Base-by-base conservation (phyloP, 2,797 vertebrate genomes). In the Xenentodon cancila region DNA sequence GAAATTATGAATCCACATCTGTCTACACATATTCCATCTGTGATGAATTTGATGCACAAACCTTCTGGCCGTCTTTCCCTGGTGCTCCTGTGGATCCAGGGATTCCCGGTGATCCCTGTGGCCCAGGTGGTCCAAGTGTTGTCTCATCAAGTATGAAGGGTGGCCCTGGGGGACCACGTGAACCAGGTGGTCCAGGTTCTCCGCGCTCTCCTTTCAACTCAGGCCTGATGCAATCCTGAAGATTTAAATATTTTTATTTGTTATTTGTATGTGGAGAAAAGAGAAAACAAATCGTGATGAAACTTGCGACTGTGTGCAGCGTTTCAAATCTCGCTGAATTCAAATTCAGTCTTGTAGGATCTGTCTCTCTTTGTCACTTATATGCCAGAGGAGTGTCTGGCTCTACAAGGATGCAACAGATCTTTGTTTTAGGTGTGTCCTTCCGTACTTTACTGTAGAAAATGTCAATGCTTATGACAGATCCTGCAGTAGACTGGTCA, bases 61-160 rank as follows among this genome's bases (percentile, higher is more conserved):
- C 95, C 75, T 79, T 67, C 40, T 88, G 77, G 65, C 92, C 92
- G 16, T 89, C 86, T 68, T 54, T 89, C 17, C 90, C 93, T 6
- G 92, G 81, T 46, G 42, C 42, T 18, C 87, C 89, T 20, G 81
- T 46, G 30, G 52, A 50, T 47, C 85, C 88, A 61, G 81, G 76
- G 13, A 22, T 52, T 46, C 81, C 92, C 9, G 81, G 43, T 8
- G 86, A 79, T 47, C 92, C 92, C 34, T 51, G 73, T 59, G 89
- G 82, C 27, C 84, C 79, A 52, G 65, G 65, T 42, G 77, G 53
- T 25, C 87, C 92, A 34, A 83, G 81, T 17, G 78, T 70, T 65
- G 49, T 43, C 6, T 64, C 48, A 50, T 57, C 83, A 32, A 84
- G 59, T 2, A 8, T 42, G 71, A 64, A 65, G 1, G 79, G 74